These are phyloP conservation scores for Scelioninae gen. 1 DNA, from an alignment of 2,888 invertebrate genomes.

Conservation along the genomic window DNA sequence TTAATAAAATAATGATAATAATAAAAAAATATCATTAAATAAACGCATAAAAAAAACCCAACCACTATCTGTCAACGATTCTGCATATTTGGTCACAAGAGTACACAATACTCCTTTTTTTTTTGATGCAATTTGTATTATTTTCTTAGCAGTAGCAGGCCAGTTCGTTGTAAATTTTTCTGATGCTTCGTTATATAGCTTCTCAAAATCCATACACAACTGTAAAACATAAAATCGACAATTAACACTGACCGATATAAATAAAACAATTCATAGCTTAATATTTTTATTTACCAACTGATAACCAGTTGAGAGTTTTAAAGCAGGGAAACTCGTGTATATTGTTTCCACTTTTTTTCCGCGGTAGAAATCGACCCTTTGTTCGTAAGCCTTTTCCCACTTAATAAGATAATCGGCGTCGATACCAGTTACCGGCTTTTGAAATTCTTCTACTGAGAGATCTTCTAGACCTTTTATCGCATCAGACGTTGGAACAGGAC, in stretches of 20 bases:
- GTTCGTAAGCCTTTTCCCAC: too few species aligned
- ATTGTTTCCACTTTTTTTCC: too few species aligned
- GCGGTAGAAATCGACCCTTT: too few species aligned
- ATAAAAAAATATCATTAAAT: too few species aligned
- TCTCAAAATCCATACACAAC: conserved; percentile 19
- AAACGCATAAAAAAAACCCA: neutral
- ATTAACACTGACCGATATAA: neutral
- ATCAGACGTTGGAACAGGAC: too few species aligned
- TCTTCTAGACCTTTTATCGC: too few species aligned
- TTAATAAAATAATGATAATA: too few species aligned
- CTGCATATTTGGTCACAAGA: conserved; percentile 4
- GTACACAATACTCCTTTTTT: conserved; percentile 1
- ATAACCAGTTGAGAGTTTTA: conserved; percentile 26
- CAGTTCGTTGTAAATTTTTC: conserved; percentile 8
- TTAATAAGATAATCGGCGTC: too few species aligned
- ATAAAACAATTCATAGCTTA: neutral
- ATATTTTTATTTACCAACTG: conserved; percentile 24
- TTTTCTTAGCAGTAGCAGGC: conserved; percentile 20
- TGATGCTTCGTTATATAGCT: neutral
- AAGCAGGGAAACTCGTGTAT: neutral
- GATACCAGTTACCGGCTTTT: too few species aligned
- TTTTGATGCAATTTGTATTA: conserved; percentile 8
- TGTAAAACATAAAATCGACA: conserved; percentile 1
- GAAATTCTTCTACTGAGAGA: too few species aligned
- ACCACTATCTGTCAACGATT: neutral